A percentile compares a stretch with the other conserved stretches of the same genome.
These are phyloP conservation scores for Taurulus bubalis DNA, from an alignment of 2,113 vertebrate genomes.

Conservation along the genomic window DNA sequence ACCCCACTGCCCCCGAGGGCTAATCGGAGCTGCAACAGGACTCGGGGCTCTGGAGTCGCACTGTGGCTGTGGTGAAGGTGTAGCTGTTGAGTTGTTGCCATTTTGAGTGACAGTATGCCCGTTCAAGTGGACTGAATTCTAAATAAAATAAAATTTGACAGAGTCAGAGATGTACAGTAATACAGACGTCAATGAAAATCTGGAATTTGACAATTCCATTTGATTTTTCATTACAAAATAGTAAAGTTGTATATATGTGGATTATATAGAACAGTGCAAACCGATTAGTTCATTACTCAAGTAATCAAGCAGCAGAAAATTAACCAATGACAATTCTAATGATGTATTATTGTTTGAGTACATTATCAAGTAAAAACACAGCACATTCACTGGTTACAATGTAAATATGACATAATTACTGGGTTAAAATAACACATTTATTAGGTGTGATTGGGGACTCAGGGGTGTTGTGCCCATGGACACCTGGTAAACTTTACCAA, in stretches of 20 bases:
- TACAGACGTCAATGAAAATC: background rate
- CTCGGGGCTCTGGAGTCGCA: slow-evolving; percentile 14
- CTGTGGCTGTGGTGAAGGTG: slow-evolving; percentile 40
- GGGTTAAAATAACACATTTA: background rate
- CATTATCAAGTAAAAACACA: background rate
- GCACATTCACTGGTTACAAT: background rate
- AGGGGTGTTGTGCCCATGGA: background rate
- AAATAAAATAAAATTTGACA: slow-evolving; percentile 7
- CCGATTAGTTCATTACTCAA: background rate
- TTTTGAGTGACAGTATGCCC: slow-evolving; percentile 48
- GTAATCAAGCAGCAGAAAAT: background rate
- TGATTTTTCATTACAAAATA: background rate
- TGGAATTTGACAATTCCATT: background rate
- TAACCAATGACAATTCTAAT: background rate
- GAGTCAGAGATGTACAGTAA: background rate
- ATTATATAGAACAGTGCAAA: background rate
- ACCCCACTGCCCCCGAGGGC: slow-evolving; percentile 83
- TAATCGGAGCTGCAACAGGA: background rate
- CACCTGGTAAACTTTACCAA: background rate
- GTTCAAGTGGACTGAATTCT: slow-evolving; percentile 73
- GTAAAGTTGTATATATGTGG: background rate
- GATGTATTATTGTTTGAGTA: background rate
- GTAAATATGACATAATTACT: background rate
- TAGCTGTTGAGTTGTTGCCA: slow-evolving; percentile 27
- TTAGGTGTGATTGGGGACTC: background rate